phyloP scores from a whole-genome alignment of 2,888 invertebrate genomes.

The Harpagoxenus sublaevis region DNA sequence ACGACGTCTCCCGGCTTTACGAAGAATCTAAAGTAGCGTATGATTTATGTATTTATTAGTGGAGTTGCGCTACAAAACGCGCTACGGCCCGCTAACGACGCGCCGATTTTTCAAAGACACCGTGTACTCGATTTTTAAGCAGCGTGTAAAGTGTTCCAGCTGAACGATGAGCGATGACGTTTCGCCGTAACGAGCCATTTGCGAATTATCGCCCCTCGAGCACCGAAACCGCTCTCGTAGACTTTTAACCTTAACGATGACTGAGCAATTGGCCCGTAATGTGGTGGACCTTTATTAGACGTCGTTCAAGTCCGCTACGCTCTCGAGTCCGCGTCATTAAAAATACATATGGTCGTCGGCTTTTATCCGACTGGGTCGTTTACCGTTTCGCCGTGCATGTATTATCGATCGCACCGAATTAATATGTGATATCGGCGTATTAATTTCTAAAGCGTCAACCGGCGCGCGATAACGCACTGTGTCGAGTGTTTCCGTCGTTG shows the following conservation, averaged over 20 bases:
- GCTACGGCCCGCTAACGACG: neutral
- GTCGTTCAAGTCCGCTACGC: slow-evolving; percentile 60
- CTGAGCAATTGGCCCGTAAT: slow-evolving; percentile 71
- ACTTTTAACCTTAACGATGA: slow-evolving; percentile 69
- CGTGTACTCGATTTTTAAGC: slow-evolving; percentile 53
- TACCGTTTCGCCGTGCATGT: slow-evolving; percentile 42
- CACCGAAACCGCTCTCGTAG: slow-evolving; percentile 70
- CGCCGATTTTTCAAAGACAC: slow-evolving; percentile 37
- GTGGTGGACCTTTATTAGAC: slow-evolving; percentile 66
- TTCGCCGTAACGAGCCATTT: slow-evolving; percentile 67
- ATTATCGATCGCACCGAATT: slow-evolving; percentile 53
- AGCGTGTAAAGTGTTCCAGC: slow-evolving; percentile 51
- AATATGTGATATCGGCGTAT: slow-evolving; percentile 54
- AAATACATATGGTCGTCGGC: slow-evolving; percentile 48
- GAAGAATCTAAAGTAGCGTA: neutral
- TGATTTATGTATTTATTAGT: slow-evolving; percentile 36
- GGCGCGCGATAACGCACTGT: slow-evolving; percentile 50
- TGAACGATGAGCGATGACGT: slow-evolving; percentile 58
- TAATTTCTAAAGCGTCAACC: slow-evolving; percentile 55
- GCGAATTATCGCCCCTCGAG: slow-evolving; percentile 71
- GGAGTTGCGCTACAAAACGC: neutral
- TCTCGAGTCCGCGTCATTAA: slow-evolving; percentile 49
- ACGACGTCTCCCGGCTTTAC: neutral
- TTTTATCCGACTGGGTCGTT: slow-evolving; percentile 39
- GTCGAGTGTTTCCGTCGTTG: slow-evolving; percentile 40